Evolutionary conservation across 2,113 vertebrate species (phyloP).

Genomic region (Silurus glanis): DNA sequence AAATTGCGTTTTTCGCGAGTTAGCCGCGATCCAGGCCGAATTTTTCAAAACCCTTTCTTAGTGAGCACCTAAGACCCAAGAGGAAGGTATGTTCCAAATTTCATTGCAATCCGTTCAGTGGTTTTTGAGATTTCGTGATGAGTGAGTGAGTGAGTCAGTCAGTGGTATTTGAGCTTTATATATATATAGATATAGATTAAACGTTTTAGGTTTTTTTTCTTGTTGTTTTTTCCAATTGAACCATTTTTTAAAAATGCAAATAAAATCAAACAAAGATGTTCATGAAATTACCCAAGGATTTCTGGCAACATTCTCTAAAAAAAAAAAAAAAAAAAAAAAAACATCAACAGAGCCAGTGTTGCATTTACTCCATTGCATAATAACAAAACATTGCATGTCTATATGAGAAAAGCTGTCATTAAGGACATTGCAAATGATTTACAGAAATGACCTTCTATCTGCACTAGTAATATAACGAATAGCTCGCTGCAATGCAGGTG

Average conservation of each 20-base stretch:
- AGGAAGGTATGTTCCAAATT: no score
- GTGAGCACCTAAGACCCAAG: no score
- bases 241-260: not conserved
- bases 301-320: not conserved
- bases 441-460: not conserved
- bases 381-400: not conserved
- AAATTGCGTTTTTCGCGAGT: no score
- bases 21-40: no score
- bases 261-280: not conserved
- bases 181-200: no score
- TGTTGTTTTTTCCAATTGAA: not conserved
- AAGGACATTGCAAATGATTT: not conserved
- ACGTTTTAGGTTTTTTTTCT: no score
- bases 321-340: not conserved
- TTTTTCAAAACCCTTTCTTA: no score
- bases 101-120: no score
- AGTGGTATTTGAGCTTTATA: no score
- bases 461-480: not conserved
- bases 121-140: no score
- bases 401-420: not conserved
- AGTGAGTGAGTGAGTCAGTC: no score
- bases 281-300: not conserved
- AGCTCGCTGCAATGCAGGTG: not conserved
- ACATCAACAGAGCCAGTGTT: not conserved
- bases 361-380: slow-evolving; percentile 5